phyloP scores from a whole-genome alignment of 1,140 invertebrate species.

The Rhyacophila brunnea region DNA sequence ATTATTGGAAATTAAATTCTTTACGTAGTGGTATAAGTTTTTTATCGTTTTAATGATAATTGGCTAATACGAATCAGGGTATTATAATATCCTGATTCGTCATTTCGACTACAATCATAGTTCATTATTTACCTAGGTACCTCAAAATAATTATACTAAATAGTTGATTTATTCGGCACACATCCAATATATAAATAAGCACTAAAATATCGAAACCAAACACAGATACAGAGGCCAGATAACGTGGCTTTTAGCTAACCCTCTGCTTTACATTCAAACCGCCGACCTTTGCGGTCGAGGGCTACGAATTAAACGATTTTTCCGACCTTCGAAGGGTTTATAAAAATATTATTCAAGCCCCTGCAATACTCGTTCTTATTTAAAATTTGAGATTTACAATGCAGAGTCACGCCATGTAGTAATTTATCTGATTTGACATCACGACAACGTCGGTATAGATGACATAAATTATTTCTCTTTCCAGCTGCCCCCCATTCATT shows the following conservation, averaged over 20 bases:
- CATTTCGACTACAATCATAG: too few relatives aligned
- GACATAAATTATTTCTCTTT: constrained; percentile 28
- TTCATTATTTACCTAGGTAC: too few relatives aligned
- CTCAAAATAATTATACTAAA: too few relatives aligned
- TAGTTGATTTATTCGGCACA: too few relatives aligned
- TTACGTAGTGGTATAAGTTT: too few relatives aligned
- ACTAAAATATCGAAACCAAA: too few relatives aligned
- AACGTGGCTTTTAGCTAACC: neutral
- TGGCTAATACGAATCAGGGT: too few relatives aligned
- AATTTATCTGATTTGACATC: constrained; percentile 28
- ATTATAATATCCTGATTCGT: too few relatives aligned
- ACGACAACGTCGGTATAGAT: constrained; percentile 23
- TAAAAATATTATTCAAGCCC: constrained; percentile 1
- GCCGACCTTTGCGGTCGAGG: neutral
- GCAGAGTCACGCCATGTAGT: constrained; percentile 16
- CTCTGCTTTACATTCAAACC: neutral
- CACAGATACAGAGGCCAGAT: neutral
- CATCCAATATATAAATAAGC: too few relatives aligned
- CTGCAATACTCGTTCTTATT: constrained; percentile 1
- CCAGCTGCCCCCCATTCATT: constrained; percentile 6
- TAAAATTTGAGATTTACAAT: constrained; percentile 27
- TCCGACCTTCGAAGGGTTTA: constrained; percentile 1
- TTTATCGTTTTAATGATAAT: too few relatives aligned
- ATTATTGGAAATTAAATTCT: too few relatives aligned
- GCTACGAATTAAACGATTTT: constrained; percentile 1